A percentile compares a stretch with the other conserved stretches of the same genome.
These are phyloP conservation scores for Cyclophora albipunctata DNA, from an alignment of 2,888 invertebrate species.

Conservation along the genomic window DNA sequence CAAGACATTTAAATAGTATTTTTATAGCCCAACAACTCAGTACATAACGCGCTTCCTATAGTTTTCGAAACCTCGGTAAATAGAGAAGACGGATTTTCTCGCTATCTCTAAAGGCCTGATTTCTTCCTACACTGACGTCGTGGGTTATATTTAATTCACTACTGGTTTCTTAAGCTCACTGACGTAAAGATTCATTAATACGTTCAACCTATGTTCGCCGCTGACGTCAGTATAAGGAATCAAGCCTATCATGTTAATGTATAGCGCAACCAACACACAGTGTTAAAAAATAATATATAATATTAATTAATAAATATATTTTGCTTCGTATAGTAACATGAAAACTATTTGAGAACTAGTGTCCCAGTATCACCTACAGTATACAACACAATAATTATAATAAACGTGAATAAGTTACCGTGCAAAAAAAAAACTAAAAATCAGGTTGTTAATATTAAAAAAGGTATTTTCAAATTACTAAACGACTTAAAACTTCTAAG, in stretches of 20 bases:
- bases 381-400: constrained; percentile 4
- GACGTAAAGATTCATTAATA: no score
- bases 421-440: constrained; percentile 16
- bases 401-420: constrained; percentile 21
- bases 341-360: constrained; percentile 8
- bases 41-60: no score
- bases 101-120: no score
- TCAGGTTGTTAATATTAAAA: constrained; percentile 46
- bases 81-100: no score
- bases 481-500: constrained; percentile 65
- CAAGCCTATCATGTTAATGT: constrained; percentile 49
- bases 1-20: no score
- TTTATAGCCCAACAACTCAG: no score
- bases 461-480: constrained; percentile 41
- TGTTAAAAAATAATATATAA: constrained; percentile 35
- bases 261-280: constrained; percentile 59
- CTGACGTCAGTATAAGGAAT: no score
- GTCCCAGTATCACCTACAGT: constrained; percentile 14
- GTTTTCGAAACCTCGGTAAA: no score
- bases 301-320: constrained; percentile 22
- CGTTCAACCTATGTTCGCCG: no score
- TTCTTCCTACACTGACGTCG: no score
- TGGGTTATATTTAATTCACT: no score
- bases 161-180: no score
- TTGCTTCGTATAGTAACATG: constrained; percentile 24